Evolutionary conservation across 2,888 invertebrate genomes (phyloP), one percentile per base, ranked within the genome.

Genomic region (Pimpla rufipes): DNA sequence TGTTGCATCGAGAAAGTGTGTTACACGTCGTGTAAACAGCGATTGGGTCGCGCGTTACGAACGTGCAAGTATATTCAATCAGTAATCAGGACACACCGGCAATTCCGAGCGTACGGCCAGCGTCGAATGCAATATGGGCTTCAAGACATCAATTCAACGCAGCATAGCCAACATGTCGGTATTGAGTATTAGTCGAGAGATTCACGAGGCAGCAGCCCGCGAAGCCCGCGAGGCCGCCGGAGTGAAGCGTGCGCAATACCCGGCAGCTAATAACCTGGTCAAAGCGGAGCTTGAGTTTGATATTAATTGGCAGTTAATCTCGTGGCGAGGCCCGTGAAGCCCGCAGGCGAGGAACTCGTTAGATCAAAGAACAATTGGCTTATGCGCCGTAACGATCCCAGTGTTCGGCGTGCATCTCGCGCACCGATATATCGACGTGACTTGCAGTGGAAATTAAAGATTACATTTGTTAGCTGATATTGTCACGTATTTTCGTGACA

Each of bases 261-360:
- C 50, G 42, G 62, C 45, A 42, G 45, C 35, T 35, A 21, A 18
- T 70, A 70, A 76, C 45, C 70, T 76, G 75, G 45, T 45, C 64
- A 76, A 55, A 81, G 70, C 64, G 55, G n/a, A 52, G 55, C 45
- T 55, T 8, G 42, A 76, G 55, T 55, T 55, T 13, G 45, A 59
- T 45, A 75, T 82, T 82, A 79, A 82, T 82, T 82, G 74, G 74
- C 77, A 47, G 79, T 70, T 68, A 66, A 68, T 55, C 57, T 35
- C 64, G 75, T 50, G 55, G 21, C 45, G 64, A 23, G 55, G 55
- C 18, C 70, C 21, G 37, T 13, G 64, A 18, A 47, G 18, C 45
- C 64, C 29, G 47, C 52, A 45, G n/a, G 7, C 35, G 45, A 64
- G 64, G 16, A 57, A 74, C 68, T 35, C n/a, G 18, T 55, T 45